phyloP scores from a whole-genome alignment of 2,888 invertebrate species.

The Junonia oenone region DNA sequence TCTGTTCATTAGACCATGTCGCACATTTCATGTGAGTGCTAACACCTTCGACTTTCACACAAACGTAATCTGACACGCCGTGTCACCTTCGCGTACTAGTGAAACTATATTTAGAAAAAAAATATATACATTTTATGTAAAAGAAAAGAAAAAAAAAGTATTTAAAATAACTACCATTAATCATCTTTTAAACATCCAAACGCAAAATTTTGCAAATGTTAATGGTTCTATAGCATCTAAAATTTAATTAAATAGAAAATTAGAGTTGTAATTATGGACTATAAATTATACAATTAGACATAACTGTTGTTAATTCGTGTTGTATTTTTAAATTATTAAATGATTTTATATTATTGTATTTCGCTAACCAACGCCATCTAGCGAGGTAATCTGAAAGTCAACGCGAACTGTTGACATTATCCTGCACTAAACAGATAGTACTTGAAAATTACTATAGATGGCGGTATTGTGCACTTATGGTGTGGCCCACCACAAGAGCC shows the following conservation, averaged over 20 bases:
- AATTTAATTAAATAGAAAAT: too few species aligned
- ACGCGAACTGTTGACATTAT: background rate
- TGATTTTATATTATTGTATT: background rate
- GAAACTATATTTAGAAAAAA: background rate
- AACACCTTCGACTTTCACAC: background rate
- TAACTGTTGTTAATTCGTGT: background rate
- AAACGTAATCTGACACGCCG: slow-evolving; percentile 13
- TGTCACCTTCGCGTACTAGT: background rate
- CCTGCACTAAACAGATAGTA: background rate
- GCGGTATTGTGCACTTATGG: background rate
- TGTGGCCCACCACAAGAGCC: too few species aligned
- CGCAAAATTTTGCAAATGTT: too few species aligned
- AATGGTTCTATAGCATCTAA: too few species aligned
- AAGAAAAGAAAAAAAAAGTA: too few species aligned
- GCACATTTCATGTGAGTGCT: background rate
- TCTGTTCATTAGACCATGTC: background rate
- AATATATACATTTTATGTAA: too few species aligned
- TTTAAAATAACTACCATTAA: too few species aligned
- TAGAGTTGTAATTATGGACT: too few species aligned
- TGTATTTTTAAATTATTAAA: background rate
- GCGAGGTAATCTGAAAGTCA: background rate
- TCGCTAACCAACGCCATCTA: background rate
- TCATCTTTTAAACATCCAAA: too few species aligned
- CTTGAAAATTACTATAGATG: background rate
- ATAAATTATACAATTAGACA: too few species aligned